Base-by-base conservation (phyloP, 2,888 invertebrate genomes). In the Didymodactylos carnosus region DNA sequence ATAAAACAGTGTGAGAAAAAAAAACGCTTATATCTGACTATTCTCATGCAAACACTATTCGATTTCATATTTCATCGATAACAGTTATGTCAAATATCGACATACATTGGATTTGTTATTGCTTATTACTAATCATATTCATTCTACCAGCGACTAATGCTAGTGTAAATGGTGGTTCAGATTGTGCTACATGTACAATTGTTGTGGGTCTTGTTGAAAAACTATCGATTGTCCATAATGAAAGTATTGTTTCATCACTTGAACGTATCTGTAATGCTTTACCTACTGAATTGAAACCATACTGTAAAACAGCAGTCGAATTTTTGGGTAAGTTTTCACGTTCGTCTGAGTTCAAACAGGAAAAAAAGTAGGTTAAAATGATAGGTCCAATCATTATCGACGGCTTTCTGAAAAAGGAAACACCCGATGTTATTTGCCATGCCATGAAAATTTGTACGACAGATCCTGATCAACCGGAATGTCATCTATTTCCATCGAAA, bases 391-490 rank as follows among this genome's bases (percentile, higher is more conserved):
- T 78, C 25, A 70, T 79, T 13, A 76, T 79, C 25, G 77, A 78
- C 39, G 76, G 78, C 78, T 79, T 76, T 76, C 78, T 62, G 8
- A 76, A 78, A 6, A 76, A 78, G 25, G 78, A 78, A 29, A 78
- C 77, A 5, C 79, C 80, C 6, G 80, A 81, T 76, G 77, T 78
- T 3, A 77, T 79, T n/a, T 81, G 81, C 75, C 78, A 78, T 43
- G 77, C 78, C 39, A 75, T 80, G 10, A 77, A 77, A 11, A 76
- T 80, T 27, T 81, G 81, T 76, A 76, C 69, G 71, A 77, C 78
- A 16, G 78, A 80, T 19, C 76, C 77, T 14, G 79, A 79, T 11
- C 75, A 77, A 25, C 72, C 76, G 8, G 75, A 76, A 46, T 81
- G 81, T 75, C 77, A 76, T 70, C 70, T 79, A 10, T 79, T 78